Conservation (phyloP, 2,888 invertebrate genomes). For the Sphinx pinastri region DNA sequence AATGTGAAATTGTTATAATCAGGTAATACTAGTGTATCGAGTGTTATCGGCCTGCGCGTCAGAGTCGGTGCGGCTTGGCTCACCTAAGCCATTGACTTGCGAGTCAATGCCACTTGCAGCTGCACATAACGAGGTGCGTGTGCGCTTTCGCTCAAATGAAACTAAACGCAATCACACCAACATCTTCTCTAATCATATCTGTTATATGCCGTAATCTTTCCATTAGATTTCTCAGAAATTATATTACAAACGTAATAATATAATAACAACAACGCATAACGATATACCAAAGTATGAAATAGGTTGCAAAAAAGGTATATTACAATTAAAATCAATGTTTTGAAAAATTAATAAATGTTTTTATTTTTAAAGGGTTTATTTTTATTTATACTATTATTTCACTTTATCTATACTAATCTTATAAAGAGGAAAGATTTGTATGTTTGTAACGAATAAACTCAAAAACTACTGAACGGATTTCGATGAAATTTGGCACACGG, state of each 20-base stretch:
- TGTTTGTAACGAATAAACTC: too few relatives aligned
- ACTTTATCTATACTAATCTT: too few relatives aligned
- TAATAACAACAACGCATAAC: too few relatives aligned
- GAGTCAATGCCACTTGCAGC: conserved; percentile 38
- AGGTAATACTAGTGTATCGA: conserved; percentile 11
- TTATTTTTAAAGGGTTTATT: too few relatives aligned
- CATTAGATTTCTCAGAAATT: not conserved
- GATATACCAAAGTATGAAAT: too few relatives aligned
- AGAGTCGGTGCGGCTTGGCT: conserved; percentile 10
- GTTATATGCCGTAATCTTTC: not conserved
- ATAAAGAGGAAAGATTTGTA: too few relatives aligned
- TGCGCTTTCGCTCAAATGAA: conserved; percentile 37
- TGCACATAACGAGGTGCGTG: conserved; percentile 30
- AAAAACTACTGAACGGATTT: too few relatives aligned
- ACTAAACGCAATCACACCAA: conserved; percentile 23
- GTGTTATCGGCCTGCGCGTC: conserved; percentile 9
- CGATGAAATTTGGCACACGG: too few relatives aligned
- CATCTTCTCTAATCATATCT: conserved; percentile 29
- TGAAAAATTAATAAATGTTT: too few relatives aligned
- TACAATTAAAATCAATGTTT: too few relatives aligned
- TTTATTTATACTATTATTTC: too few relatives aligned
- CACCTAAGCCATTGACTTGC: conserved; percentile 31
- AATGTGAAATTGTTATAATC: conserved; percentile 18
- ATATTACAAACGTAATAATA: not conserved
- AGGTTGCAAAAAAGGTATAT: too few relatives aligned